Evolutionary conservation across 2,113 vertebrate species (phyloP).

Genomic region (Nematolebias whitei): DNA sequence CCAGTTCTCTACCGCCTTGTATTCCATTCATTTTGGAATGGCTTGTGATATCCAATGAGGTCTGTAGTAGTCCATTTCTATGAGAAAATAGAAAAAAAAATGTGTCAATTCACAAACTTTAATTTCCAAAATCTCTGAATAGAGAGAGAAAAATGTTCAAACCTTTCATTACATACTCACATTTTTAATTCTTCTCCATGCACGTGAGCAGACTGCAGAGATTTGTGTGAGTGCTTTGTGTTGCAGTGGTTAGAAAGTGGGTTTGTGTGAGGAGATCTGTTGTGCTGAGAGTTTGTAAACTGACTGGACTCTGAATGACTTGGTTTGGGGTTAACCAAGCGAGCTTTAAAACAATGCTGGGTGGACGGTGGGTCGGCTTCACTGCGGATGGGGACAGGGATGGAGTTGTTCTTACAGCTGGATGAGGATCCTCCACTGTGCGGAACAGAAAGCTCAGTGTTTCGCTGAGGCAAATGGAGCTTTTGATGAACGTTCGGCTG

Average conservation of each 20-base stretch:
- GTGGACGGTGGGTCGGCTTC: conserved; percentile 37
- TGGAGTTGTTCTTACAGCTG: conserved; percentile 29
- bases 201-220: background rate
- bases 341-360: conserved; percentile 34
- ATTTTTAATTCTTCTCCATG: conserved; percentile 55
- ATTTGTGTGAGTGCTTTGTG: conserved; percentile 30
- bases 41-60: conserved; percentile 71
- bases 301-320: conserved; percentile 25
- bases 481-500: conserved; percentile 41
- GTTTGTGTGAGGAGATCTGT: conserved; percentile 21
- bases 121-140: background rate
- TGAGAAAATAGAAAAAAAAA: conserved; percentile 28
- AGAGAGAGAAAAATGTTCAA: background rate
- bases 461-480: conserved; percentile 29
- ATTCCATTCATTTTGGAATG: conserved; percentile 81
- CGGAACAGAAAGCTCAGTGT: conserved; percentile 31
- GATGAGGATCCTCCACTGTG: conserved; percentile 23
- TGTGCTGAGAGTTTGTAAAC: conserved; percentile 33
- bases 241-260: conserved; percentile 23
- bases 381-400: conserved; percentile 20
- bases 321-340: conserved; percentile 14
- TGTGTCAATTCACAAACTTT: too few relatives aligned
- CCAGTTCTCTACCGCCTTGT: conserved; percentile 68
- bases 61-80: conserved; percentile 86
- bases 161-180: conserved; percentile 61